These are phyloP conservation scores for Nesogale talazaci DNA, from an alignment of 2,113 vertebrate genomes.

Conservation along the genomic window DNA sequence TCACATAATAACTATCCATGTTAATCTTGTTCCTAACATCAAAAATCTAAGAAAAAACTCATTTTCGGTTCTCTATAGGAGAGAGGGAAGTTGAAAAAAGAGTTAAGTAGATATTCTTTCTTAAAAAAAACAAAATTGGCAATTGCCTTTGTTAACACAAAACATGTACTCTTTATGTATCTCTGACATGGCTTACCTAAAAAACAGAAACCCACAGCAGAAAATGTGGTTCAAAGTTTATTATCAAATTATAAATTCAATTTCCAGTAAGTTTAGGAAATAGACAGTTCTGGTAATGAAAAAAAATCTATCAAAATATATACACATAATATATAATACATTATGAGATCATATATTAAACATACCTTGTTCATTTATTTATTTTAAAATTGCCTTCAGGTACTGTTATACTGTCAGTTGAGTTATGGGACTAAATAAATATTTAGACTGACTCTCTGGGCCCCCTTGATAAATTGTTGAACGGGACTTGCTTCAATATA, in stretches of 20 bases:
- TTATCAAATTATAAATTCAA: constrained; percentile 32
- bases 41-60: not conserved
- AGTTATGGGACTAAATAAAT: not conserved
- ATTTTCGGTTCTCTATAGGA: not conserved
- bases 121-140: not conserved
- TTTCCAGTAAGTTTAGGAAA: not conserved
- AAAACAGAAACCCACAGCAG: not conserved
- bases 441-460: not conserved
- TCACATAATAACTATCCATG: not conserved
- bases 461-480: not conserved
- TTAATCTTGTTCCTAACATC: not conserved
- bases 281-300: not conserved
- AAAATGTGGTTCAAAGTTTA: not conserved
- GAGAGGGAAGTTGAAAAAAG: not conserved
- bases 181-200: constrained; percentile 1
- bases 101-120: not conserved
- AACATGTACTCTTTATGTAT: not conserved
- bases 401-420: not conserved
- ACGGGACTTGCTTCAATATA: not conserved
- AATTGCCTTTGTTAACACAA: not conserved
- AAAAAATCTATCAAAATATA: constrained; percentile 2
- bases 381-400: not conserved
- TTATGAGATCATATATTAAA: not conserved
- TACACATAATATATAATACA: not conserved
- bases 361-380: not conserved